Percentiles rank a stretch among this genome's conserved stretches.
Evolutionary conservation across 2,113 vertebrate genomes (phyloP).

Genomic region (Tor tambroides): DNA sequence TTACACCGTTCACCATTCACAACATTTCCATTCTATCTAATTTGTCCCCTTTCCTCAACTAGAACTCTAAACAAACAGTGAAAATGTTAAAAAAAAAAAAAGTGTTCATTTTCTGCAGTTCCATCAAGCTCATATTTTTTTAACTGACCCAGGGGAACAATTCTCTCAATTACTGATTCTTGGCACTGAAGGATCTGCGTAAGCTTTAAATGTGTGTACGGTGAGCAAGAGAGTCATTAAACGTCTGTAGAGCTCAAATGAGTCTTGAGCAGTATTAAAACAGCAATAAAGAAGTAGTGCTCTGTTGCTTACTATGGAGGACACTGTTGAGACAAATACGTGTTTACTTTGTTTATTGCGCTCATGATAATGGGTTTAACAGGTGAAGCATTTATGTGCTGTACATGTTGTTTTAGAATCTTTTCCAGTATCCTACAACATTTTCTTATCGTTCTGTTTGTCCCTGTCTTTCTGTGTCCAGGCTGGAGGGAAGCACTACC

Average conservation of each 20-base stretch:
- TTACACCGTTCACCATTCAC: not conserved
- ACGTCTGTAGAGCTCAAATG: conserved; percentile 4
- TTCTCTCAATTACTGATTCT: conserved; percentile 30
- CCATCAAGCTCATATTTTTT: not conserved
- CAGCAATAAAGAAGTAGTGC: not conserved
- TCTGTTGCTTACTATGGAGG: conserved; percentile 11
- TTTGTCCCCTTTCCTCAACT: not conserved
- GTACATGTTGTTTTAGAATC: not conserved
- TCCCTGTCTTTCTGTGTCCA: conserved; percentile 58
- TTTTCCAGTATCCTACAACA: not conserved
- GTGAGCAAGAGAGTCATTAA: conserved; percentile 31
- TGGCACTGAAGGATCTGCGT: conserved; percentile 17
- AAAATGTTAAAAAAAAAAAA: not conserved
- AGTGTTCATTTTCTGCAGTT: not conserved
- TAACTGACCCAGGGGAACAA: conserved; percentile 2
- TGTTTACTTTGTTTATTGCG: not conserved
- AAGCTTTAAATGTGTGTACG: conserved; percentile 14
- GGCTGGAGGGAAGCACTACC: conserved; percentile 98
- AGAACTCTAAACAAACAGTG: not conserved
- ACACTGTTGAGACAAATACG: not conserved
- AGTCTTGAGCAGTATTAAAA: conserved; percentile 39
- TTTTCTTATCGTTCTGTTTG: not conserved
- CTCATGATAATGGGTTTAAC: conserved; percentile 17
- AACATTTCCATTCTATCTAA: not conserved
- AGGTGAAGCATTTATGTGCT: not conserved